Conservation (phyloP, 1,140 invertebrate genomes). For the Belonocnema kinseyi region DNA sequence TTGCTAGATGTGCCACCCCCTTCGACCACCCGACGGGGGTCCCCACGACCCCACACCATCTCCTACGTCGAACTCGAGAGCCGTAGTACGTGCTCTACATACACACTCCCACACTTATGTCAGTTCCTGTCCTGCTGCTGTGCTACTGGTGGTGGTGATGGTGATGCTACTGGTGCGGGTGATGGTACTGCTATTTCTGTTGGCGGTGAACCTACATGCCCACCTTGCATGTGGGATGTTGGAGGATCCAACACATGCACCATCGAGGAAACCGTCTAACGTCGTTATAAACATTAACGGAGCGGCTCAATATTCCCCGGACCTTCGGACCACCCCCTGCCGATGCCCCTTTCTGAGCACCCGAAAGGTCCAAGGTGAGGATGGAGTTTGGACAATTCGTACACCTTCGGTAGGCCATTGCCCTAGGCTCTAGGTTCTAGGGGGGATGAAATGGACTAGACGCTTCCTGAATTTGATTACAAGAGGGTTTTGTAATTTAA, state of each 20-base stretch:
- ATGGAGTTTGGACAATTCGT: slow-evolving; percentile 3
- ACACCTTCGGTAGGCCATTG: slow-evolving; percentile 15
- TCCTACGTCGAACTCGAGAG: slow-evolving; percentile 68
- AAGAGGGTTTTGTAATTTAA: too few species aligned
- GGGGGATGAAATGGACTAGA: too few species aligned
- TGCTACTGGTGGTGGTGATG: slow-evolving; percentile 40
- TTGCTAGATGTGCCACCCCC: slow-evolving; percentile 41
- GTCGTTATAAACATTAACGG: slow-evolving; percentile 75
- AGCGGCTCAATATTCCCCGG: slow-evolving; percentile 73
- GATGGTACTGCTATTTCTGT: slow-evolving; percentile 38
- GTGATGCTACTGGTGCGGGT: too few species aligned
- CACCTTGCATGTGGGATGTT: slow-evolving; percentile 52
- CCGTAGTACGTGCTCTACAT: slow-evolving; percentile 75
- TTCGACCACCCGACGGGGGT: slow-evolving; percentile 56
- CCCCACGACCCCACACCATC: slow-evolving; percentile 59
- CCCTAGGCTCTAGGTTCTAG: neutral
- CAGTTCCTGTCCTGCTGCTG: slow-evolving; percentile 63
- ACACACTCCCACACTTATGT: slow-evolving; percentile 71
- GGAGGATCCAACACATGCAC: slow-evolving; percentile 50
- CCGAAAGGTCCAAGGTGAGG: slow-evolving; percentile 9
- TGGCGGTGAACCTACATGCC: slow-evolving; percentile 44
- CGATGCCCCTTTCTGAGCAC: slow-evolving; percentile 34
- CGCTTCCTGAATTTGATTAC: too few species aligned
- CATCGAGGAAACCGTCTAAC: slow-evolving; percentile 67
- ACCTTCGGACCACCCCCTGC: slow-evolving; percentile 52